Percentiles rank a stretch among this genome's conserved stretches.
Evolutionary conservation across 2,113 vertebrate species (phyloP).

Genomic region (Aramus guarauna): DNA sequence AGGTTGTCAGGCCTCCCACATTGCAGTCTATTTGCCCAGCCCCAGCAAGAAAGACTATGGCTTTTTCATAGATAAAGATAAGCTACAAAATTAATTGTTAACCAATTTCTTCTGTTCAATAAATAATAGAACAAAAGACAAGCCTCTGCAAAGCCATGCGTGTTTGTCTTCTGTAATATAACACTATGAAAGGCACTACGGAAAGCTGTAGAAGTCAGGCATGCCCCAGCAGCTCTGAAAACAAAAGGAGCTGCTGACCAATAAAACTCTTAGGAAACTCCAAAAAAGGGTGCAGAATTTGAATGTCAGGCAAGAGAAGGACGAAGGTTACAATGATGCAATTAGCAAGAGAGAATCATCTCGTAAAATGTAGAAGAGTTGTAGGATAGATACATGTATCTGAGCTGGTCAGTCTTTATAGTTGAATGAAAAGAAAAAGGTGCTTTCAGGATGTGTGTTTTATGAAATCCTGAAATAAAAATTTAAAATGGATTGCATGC

Average conservation of each 20-base stretch:
- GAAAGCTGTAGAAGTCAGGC: neutral
- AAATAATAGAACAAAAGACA: neutral
- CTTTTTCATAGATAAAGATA: conserved; percentile 4
- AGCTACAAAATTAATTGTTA: neutral
- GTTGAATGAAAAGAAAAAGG: neutral
- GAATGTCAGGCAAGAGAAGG: neutral
- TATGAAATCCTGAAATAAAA: neutral
- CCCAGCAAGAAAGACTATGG: neutral
- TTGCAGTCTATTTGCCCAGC: neutral
- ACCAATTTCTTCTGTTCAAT: neutral
- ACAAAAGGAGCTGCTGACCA: conserved; percentile 31
- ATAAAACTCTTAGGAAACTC: neutral
- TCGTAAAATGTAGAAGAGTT: neutral
- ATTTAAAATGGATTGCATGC: neutral
- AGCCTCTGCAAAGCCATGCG: neutral
- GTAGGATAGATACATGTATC: neutral
- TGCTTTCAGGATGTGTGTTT: neutral
- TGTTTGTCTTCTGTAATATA: neutral
- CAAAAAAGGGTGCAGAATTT: conserved; percentile 1
- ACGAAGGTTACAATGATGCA: neutral
- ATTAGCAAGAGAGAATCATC: neutral
- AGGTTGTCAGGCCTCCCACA: neutral
- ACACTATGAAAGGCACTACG: neutral
- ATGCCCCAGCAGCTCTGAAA: neutral
- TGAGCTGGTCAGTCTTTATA: neutral